These are phyloP conservation scores for Limnodromus scolopaceus DNA, from an alignment of 2,797 vertebrate species.

Conservation along the genomic window DNA sequence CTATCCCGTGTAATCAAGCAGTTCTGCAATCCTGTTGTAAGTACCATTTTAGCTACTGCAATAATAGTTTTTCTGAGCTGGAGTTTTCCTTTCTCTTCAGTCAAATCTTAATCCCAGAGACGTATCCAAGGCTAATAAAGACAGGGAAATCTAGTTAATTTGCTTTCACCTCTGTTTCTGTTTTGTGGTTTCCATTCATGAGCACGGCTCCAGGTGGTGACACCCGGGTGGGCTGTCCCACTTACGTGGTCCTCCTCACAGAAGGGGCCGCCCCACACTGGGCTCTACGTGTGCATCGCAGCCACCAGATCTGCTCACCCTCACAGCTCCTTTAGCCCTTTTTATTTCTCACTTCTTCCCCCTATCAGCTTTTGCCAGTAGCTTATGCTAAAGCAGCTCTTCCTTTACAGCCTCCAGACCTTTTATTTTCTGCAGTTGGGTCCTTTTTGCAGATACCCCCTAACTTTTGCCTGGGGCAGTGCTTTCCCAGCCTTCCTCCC, in stretches of 20 bases:
- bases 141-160: background rate
- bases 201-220: rapidly evolving
- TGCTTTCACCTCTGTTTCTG: background rate
- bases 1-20: conserved; percentile 9
- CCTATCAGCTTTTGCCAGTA: background rate
- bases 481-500: background rate
- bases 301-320: background rate
- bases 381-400: background rate
- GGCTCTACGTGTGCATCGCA: rapidly evolving
- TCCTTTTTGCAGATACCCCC: background rate
- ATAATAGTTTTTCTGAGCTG: background rate
- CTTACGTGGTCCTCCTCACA: rapidly evolving
- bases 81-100: background rate
- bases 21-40: background rate
- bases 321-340: background rate
- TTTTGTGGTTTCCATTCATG: background rate
- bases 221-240: background rate
- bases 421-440: background rate
- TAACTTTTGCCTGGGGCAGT: too few relatives aligned
- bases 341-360: background rate
- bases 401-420: background rate
- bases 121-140: background rate
- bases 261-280: rapidly evolving
- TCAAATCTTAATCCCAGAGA: background rate
- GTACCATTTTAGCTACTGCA: background rate